Evolutionary conservation across 2,113 vertebrate genomes (phyloP).

Genomic region (Ochotona princeps): DNA sequence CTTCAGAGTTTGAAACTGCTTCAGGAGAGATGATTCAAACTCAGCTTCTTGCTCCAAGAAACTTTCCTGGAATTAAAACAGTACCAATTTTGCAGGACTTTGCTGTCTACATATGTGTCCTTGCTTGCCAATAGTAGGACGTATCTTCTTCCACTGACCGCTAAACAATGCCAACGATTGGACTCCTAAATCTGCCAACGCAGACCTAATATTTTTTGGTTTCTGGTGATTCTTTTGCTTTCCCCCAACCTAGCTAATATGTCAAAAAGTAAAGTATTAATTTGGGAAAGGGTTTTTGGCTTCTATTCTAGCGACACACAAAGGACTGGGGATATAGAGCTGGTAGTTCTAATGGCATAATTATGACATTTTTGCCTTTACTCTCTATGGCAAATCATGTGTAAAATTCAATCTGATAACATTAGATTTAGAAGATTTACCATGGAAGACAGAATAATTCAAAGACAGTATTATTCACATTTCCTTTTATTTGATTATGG

Average conservation of each 20-base stretch:
- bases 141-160: slow-evolving; percentile 13
- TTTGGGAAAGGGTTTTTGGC: neutral
- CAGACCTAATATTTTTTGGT: neutral
- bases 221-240: neutral
- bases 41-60: slow-evolving; percentile 80
- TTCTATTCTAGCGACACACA: neutral
- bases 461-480: neutral
- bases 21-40: slow-evolving; percentile 79
- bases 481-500: neutral
- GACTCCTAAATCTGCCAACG: neutral
- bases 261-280: slow-evolving; percentile 12
- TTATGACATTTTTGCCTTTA: slow-evolving; percentile 36
- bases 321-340: neutral
- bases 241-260: neutral
- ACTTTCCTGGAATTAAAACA: slow-evolving; percentile 60
- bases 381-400: slow-evolving; percentile 22
- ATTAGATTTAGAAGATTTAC: slow-evolving; percentile 45
- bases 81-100: slow-evolving; percentile 56
- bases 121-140: slow-evolving; percentile 54
- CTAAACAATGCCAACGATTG: neutral
- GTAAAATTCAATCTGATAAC: slow-evolving; percentile 23
- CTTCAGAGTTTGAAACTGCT: slow-evolving; percentile 76
- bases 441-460: neutral
- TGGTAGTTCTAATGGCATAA: neutral
- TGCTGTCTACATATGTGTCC: neutral